Conservation (phyloP, 1,140 invertebrate genomes). For the Papilio dardanus region DNA sequence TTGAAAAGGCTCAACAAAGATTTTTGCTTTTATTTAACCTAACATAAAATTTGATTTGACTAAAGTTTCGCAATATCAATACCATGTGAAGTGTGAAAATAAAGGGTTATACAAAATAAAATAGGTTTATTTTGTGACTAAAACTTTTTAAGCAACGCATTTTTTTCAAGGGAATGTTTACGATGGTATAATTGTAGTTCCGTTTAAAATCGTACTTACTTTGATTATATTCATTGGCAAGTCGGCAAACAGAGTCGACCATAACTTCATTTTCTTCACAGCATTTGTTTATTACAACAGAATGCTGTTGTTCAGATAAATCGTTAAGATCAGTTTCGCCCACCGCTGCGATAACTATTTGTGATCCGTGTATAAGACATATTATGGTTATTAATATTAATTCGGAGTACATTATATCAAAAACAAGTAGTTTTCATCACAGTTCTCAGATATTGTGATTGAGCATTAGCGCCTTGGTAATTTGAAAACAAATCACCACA, state of each 20-base stretch:
- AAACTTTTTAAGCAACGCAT: too few species aligned
- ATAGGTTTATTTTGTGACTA: background rate
- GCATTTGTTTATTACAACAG: slow-evolving; percentile 88
- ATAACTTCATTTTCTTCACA: slow-evolving; percentile 88
- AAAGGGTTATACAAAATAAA: background rate
- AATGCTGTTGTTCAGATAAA: slow-evolving; percentile 68
- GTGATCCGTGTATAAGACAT: slow-evolving; percentile 19
- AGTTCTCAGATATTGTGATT: background rate
- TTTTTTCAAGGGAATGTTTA: too few species aligned
- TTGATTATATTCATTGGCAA: slow-evolving; percentile 83
- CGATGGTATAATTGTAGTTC: slow-evolving; percentile 35
- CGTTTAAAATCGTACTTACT: slow-evolving; percentile 59
- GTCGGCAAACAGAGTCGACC: slow-evolving; percentile 85
- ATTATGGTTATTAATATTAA: slow-evolving; percentile 36
- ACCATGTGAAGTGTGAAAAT: background rate
- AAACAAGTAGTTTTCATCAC: slow-evolving; percentile 24
- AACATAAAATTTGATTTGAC: too few species aligned
- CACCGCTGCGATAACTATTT: slow-evolving; percentile 50
- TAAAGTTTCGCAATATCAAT: background rate
- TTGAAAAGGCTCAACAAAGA: background rate
- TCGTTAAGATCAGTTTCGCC: slow-evolving; percentile 70
- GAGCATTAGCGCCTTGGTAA: background rate
- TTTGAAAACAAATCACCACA: background rate
- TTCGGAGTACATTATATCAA: slow-evolving; percentile 42
- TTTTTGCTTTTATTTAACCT: too few species aligned